Conservation (phyloP, 2,113 vertebrate species). For the Charadrius vociferus region DNA sequence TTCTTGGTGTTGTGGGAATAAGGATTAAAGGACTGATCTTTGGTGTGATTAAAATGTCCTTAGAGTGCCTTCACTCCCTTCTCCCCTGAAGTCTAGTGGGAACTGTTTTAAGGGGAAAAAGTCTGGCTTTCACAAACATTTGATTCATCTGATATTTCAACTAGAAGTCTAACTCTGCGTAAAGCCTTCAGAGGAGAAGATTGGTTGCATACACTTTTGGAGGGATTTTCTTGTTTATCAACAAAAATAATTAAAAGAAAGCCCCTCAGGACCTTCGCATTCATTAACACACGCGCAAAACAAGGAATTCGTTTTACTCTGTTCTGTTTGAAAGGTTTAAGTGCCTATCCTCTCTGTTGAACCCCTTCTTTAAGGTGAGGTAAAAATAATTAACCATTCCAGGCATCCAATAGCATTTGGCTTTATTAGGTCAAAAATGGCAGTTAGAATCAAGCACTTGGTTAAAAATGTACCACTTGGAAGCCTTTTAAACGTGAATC, state of each 20-base stretch:
- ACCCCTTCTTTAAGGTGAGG: not conserved
- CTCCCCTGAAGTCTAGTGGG: not conserved
- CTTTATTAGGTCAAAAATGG: constrained; percentile 19
- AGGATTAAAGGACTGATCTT: constrained; percentile 31
- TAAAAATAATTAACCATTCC: constrained; percentile 32
- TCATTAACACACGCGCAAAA: not conserved
- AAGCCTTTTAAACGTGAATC: constrained; percentile 36
- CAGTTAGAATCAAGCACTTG: constrained; percentile 5
- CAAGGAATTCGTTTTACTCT: not conserved
- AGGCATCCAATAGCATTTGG: not conserved
- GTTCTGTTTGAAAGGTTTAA: not conserved
- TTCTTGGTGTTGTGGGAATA: constrained; percentile 1
- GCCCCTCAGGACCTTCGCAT: not conserved
- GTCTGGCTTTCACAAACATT: not conserved
- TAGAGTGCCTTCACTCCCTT: not conserved
- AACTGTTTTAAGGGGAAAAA: not conserved
- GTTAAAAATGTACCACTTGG: constrained; percentile 39
- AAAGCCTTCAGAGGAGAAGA: not conserved
- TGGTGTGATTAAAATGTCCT: constrained; percentile 22
- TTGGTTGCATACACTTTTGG: not conserved
- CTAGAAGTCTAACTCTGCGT: not conserved
- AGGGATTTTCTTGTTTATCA: not conserved
- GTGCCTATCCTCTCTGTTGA: not conserved
- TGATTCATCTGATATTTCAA: not conserved
- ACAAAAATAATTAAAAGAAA: constrained; percentile 7